phyloP scores from a whole-genome alignment of 2,888 invertebrate species.

The Hofmannophila pseudospretella region DNA sequence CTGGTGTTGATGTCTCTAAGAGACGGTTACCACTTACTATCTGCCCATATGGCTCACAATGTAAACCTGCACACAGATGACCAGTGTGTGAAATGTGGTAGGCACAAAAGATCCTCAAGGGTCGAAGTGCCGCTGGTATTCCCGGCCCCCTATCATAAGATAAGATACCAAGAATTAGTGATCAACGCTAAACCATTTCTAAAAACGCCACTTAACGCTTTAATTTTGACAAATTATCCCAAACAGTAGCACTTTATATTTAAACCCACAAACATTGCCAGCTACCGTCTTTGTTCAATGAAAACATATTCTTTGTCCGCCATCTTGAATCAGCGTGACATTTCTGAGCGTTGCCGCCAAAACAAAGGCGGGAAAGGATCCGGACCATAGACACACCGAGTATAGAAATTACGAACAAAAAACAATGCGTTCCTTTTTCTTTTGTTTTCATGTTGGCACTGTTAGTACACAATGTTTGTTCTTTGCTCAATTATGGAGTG shows the following conservation, averaged over 20 bases:
- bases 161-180: neutral
- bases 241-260: constrained; percentile 60
- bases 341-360: constrained; percentile 62
- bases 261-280: constrained; percentile 24
- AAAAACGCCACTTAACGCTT: constrained; percentile 36
- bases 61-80: too few relatives aligned
- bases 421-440: constrained; percentile 18
- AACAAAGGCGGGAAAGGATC: constrained; percentile 24
- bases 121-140: too few relatives aligned
- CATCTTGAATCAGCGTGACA: constrained; percentile 53
- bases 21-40: too few relatives aligned
- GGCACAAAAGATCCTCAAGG: too few relatives aligned
- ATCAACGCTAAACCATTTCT: neutral
- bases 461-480: constrained; percentile 53
- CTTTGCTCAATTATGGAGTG: constrained; percentile 73
- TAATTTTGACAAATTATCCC: constrained; percentile 53
- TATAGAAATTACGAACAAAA: too few relatives aligned
- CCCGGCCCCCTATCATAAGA: too few relatives aligned
- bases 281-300: constrained; percentile 29
- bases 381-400: constrained; percentile 33
- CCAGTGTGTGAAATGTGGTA: too few relatives aligned
- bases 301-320: constrained; percentile 29
- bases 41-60: too few relatives aligned
- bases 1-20: too few relatives aligned
- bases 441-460: constrained; percentile 47